Base-by-base conservation (phyloP, 2,797 vertebrate species). In the Crypturellus tataupa region DNA sequence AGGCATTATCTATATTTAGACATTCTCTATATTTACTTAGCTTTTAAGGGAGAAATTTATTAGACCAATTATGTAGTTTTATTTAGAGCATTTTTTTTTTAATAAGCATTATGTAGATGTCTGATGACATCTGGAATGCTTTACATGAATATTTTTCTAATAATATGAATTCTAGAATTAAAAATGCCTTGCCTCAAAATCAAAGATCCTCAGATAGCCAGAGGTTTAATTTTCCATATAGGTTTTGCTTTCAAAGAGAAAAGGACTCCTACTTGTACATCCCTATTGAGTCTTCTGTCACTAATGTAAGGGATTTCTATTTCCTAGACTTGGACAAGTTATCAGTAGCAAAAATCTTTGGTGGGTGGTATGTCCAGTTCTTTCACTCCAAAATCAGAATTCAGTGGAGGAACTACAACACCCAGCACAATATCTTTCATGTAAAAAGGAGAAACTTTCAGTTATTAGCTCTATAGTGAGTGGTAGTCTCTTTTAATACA, bases 301-400 rank as follows among this genome's bases (percentile, higher is more conserved):
- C 14, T 42, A 12, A 27, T 9, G 85, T 49, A 73, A 39, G 39
- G 70, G 6, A 10, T 15, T 51, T 76, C 9, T 47, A n/a, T 2
- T 10, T 90, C 27, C n/a, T 19, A 75, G 4, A 6, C 75, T 25
- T 56, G 21, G n/a, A 8, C 0, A 1, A 31, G 7, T 4, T 39
- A 21, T 16, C 42, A 55, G 18, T 6, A 69, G 12, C 11, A 92
- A 64, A 7, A 9, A 25, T 8, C 21, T 76, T 23, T 46, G 44
- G 9, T 3, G 7, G 47, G 27, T 21, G 67, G 8, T 37, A 55
- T 33, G 15, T 67, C 51, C 67, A 62, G 17, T 37, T 39, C 33
- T 42, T 40, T 10, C 3, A 44, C 1, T 1, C 13, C 20, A 27
- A 46, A 8, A 24, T n/a, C 39, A 76, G 47, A 2, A 29, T 58